phyloP scores from a whole-genome alignment of 30 jellyfish, hydroid and myxozoan genomes.

The Aurelia aurita complex sp. Pacific region DNA sequence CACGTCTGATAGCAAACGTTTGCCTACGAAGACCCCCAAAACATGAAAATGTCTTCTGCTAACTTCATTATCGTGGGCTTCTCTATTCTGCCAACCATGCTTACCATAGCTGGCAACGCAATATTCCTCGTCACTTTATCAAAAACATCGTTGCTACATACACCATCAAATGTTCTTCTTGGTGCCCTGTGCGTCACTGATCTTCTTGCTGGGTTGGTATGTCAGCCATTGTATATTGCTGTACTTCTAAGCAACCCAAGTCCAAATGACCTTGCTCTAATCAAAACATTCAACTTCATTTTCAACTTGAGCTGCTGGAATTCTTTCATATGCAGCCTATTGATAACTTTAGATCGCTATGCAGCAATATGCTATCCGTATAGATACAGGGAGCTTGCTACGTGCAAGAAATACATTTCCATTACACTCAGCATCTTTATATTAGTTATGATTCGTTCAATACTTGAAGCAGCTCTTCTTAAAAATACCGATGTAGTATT shows the following conservation, averaged over 20 bases:
- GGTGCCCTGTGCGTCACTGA: constrained; percentile 14
- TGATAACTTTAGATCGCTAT: too few species aligned
- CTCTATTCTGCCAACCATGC: too few species aligned
- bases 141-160: background rate
- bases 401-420: background rate
- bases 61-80: too few species aligned
- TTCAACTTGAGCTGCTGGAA: constrained; percentile 3
- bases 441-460: too few species aligned
- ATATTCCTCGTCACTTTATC: constrained; percentile 8
- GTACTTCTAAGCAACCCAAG: background rate
- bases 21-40: too few species aligned
- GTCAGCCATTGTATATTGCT: constrained; percentile 8
- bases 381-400: constrained; percentile 14
- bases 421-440: too few species aligned
- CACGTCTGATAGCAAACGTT: too few species aligned
- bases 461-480: too few species aligned
- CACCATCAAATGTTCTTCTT: constrained; percentile 20
- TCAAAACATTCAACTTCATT: background rate
- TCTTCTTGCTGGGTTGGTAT: background rate
- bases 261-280: background rate
- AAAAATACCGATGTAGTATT: too few species aligned
- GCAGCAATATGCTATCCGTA: background rate
- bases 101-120: constrained; percentile 9
- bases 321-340: background rate
- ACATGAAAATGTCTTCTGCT: too few species aligned